Percentiles rank a stretch among this genome's conserved stretches.
These are phyloP conservation scores for Pempheris klunzingeri DNA, from an alignment of 2,797 vertebrate species.

Conservation along the genomic window DNA sequence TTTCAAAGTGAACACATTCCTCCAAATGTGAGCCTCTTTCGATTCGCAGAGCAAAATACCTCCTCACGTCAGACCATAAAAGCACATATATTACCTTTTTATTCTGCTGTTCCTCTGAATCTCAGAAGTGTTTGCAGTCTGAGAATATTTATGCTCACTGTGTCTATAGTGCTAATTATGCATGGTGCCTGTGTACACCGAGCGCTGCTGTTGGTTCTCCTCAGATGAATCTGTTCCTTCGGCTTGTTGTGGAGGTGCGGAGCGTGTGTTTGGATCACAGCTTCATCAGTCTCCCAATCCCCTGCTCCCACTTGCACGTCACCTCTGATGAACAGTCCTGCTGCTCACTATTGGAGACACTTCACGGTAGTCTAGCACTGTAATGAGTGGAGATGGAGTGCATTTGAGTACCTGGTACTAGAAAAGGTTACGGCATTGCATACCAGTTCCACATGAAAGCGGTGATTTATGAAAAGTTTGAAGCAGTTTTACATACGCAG, in stretches of 20 bases:
- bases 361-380: constrained; percentile 73
- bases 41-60: constrained; percentile 38
- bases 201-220: constrained; percentile 63
- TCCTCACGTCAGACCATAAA: constrained; percentile 43
- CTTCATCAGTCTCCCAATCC: constrained; percentile 79
- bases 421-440: constrained; percentile 66
- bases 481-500: constrained; percentile 60
- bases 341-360: constrained; percentile 78
- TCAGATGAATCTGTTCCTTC: constrained; percentile 73
- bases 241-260: constrained; percentile 63
- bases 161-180: constrained; percentile 78
- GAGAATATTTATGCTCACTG: constrained; percentile 64
- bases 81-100: constrained; percentile 41
- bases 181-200: constrained; percentile 64
- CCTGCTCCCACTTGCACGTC: constrained; percentile 76
- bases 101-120: constrained; percentile 59
- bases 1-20: constrained; percentile 16
- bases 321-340: constrained; percentile 79
- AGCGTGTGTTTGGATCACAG: constrained; percentile 72
- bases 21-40: constrained; percentile 41
- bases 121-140: constrained; percentile 58
- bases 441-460: constrained; percentile 61
- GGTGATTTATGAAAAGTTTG: constrained; percentile 77
- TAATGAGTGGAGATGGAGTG: constrained; percentile 79
- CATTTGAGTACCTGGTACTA: constrained; percentile 67